Percentiles rank a stretch among this genome's conserved stretches.
Evolutionary conservation across 92 coral and sea anemone species (phyloP).

Genomic region (Micromussa lordhowensis): DNA sequence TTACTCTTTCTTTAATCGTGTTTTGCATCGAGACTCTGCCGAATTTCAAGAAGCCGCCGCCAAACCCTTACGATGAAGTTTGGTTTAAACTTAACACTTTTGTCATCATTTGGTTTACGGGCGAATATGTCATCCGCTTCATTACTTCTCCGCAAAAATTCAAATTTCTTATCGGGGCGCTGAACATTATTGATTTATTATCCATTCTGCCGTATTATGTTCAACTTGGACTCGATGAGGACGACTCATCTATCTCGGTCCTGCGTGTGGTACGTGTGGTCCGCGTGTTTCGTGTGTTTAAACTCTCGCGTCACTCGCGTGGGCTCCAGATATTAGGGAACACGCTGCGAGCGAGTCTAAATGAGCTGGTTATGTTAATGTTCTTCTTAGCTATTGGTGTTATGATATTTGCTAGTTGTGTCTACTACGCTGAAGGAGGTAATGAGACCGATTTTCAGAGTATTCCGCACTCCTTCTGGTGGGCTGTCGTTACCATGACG

Average conservation of each 20-base stretch:
- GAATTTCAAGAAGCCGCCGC: constrained; percentile 58
- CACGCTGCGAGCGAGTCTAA: constrained; percentile 92
- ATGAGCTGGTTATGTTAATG: constrained; percentile 94
- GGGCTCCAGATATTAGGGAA: constrained; percentile 97
- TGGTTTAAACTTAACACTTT: constrained; percentile 91
- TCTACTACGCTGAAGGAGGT: constrained; percentile 97
- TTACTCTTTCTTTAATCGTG: constrained; percentile 87
- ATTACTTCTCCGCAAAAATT: constrained; percentile 87
- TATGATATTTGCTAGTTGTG: constrained; percentile 99
- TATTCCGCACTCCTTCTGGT: constrained; percentile 99
- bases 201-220: constrained; percentile 96
- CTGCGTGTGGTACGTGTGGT: constrained; percentile 99
- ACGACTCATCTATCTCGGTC: constrained; percentile 90
- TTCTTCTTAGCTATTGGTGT: constrained; percentile 97
- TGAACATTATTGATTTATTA: constrained; percentile 92
- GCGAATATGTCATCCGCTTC: constrained; percentile 89
- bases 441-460: constrained; percentile 81
- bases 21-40: constrained; percentile 98
- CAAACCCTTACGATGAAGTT: constrained; percentile 76
- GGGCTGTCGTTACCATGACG: constrained; percentile 99
- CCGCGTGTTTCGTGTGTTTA: constrained; percentile 98
- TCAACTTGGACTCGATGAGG: constrained; percentile 83
- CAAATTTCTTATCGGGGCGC: constrained; percentile 84
- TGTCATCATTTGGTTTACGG: constrained; percentile 92
- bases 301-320: constrained; percentile 97